A percentile compares a stretch with the other conserved stretches of the same genome.
Evolutionary conservation across 1,140 invertebrate species (phyloP).

Genomic region (Orius insidiosus): DNA sequence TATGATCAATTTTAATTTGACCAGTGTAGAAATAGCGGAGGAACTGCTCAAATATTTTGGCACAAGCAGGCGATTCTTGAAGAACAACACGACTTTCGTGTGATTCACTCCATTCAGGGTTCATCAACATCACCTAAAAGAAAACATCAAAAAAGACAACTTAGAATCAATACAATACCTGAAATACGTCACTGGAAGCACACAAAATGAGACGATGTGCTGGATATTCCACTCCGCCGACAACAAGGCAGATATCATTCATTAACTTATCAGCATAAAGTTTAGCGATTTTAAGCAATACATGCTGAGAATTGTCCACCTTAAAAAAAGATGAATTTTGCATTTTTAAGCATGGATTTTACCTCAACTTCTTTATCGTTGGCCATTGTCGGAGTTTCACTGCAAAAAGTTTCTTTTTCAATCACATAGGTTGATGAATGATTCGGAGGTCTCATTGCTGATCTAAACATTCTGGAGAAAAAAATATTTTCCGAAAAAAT

Average conservation of each 20-base stretch:
- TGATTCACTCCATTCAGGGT: constrained; percentile 75
- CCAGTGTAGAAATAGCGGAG: constrained; percentile 85
- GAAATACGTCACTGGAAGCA: constrained; percentile 89
- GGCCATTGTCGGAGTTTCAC: too few species aligned
- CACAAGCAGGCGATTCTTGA: constrained; percentile 69
- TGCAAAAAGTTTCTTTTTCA: too few species aligned
- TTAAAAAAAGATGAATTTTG: constrained; percentile 23
- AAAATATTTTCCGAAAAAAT: too few species aligned
- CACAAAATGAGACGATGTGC: constrained; percentile 83
- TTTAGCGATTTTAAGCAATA: constrained; percentile 64
- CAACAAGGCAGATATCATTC: constrained; percentile 69
- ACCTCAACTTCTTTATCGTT: too few species aligned
- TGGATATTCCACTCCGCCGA: constrained; percentile 62
- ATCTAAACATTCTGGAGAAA: too few species aligned
- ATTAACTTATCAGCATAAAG: constrained; percentile 67
- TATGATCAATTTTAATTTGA: constrained; percentile 64
- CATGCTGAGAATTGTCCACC: constrained; percentile 64
- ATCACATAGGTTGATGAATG: too few species aligned
- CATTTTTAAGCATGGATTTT: too few species aligned
- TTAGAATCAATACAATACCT: too few species aligned
- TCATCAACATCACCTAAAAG: constrained; percentile 80
- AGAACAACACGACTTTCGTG: constrained; percentile 65
- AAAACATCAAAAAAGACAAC: constrained; percentile 1
- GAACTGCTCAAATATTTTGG: constrained; percentile 72
- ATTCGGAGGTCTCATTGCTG: too few species aligned